Conservation (phyloP, 2,888 invertebrate genomes). For the Omphaloscelis lunosa region DNA sequence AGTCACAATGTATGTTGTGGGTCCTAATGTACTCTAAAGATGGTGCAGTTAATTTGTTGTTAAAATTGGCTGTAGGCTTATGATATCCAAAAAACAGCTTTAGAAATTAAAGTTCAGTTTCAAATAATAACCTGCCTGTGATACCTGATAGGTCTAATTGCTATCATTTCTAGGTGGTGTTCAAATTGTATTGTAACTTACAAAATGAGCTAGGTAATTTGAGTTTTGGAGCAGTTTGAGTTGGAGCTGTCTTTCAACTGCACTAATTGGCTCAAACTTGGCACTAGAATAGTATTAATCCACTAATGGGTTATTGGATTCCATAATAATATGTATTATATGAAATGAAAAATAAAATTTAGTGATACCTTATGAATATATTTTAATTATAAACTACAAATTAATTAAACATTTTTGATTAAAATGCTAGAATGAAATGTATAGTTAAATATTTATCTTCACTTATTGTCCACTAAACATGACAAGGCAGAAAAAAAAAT, state of each 20-base stretch:
- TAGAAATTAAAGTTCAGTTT: constrained; percentile 61
- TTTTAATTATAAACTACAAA: constrained; percentile 58
- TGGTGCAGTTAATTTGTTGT: constrained; percentile 51
- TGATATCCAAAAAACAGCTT: constrained; percentile 40
- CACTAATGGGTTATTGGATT: constrained; percentile 64
- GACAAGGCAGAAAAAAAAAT: constrained; percentile 12
- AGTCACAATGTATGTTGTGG: constrained; percentile 42
- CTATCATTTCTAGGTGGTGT: constrained; percentile 64
- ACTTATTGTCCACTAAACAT: constrained; percentile 22
- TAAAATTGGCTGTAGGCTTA: constrained; percentile 58
- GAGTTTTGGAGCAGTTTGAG: constrained; percentile 47
- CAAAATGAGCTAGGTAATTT: constrained; percentile 52
- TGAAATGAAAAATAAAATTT: constrained; percentile 67
- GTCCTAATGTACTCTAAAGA: constrained; percentile 33
- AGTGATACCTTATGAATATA: constrained; percentile 61
- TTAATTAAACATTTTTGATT: constrained; percentile 12
- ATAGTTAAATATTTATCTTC: constrained; percentile 20
- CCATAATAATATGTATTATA: constrained; percentile 68
- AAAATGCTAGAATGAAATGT: constrained; percentile 27
- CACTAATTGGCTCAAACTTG: constrained; percentile 50
- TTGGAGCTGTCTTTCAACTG: constrained; percentile 40
- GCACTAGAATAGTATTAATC: constrained; percentile 68
- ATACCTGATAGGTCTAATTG: constrained; percentile 68
- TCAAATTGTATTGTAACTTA: constrained; percentile 64
- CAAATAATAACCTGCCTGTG: constrained; percentile 67